These are phyloP conservation scores for Liopterus haemorrhoidalis DNA, from an alignment of 2,888 invertebrate genomes.

Conservation along the genomic window DNA sequence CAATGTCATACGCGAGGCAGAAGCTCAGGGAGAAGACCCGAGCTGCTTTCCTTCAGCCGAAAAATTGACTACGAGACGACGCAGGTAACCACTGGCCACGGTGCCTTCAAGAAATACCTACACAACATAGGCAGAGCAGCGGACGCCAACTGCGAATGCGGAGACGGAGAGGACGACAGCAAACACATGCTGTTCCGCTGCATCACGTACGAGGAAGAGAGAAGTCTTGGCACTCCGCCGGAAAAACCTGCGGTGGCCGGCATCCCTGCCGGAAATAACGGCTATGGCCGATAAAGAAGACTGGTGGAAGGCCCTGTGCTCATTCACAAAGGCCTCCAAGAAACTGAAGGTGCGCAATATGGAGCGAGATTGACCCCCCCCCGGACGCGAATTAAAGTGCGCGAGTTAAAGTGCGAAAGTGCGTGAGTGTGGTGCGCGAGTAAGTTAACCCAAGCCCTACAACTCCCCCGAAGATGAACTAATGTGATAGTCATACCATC, in stretches of 20 bases:
- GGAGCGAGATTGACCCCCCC: neutral
- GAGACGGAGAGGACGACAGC: conserved; percentile 9
- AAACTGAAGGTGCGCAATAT: conserved; percentile 2
- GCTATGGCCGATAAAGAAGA: neutral
- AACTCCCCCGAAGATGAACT: too few species aligned
- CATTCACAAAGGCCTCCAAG: neutral
- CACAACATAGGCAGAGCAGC: conserved; percentile 32
- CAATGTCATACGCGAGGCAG: too few species aligned
- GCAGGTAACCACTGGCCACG: conserved; percentile 16
- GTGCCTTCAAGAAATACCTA: conserved; percentile 13
- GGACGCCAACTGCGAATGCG: conserved; percentile 39
- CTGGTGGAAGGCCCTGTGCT: neutral
- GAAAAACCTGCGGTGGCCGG: neutral
- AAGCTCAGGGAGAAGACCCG: too few species aligned
- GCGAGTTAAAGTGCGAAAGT: too few species aligned
- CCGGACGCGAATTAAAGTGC: too few species aligned
- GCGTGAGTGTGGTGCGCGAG: too few species aligned
- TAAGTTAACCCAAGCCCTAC: too few species aligned
- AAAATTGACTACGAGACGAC: conserved; percentile 8
- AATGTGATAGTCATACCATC: too few species aligned
- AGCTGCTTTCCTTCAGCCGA: too few species aligned
- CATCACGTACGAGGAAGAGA: neutral
- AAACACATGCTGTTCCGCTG: neutral
- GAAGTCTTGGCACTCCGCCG: too few species aligned
- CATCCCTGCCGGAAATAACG: neutral